Evolutionary conservation across 92 coral and sea anemone species (phyloP).

Genomic region (Porites lobata): DNA sequence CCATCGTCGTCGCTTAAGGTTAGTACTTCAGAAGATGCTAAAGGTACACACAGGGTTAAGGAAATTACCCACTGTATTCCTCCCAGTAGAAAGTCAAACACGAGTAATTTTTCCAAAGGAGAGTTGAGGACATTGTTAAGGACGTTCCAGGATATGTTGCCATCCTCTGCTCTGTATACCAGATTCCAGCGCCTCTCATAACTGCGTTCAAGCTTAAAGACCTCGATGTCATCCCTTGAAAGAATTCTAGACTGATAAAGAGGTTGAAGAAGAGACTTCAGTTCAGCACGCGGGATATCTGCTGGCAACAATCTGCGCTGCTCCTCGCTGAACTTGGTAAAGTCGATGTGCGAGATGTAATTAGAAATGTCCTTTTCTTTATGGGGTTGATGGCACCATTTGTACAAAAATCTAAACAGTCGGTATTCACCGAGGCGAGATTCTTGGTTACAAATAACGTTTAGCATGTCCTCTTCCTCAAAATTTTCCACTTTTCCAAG

Average conservation of each 20-base stretch:
- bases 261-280: constrained; percentile 61
- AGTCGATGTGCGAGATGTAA: constrained; percentile 68
- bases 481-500: constrained; percentile 41
- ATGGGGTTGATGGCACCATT: constrained; percentile 69
- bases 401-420: constrained; percentile 78
- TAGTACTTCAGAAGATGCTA: constrained; percentile 55
- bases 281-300: constrained; percentile 67
- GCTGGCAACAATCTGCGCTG: constrained; percentile 56
- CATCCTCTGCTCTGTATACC: constrained; percentile 67
- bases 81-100: constrained; percentile 76
- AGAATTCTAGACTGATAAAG: constrained; percentile 79
- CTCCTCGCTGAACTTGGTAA: constrained; percentile 65
- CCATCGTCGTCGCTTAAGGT: constrained; percentile 54
- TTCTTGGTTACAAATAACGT: constrained; percentile 57
- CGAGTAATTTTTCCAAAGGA: constrained; percentile 67
- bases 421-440: constrained; percentile 77
- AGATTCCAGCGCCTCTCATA: constrained; percentile 61
- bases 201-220: constrained; percentile 39
- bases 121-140: constrained; percentile 75
- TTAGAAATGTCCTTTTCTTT: constrained; percentile 48
- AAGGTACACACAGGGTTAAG: constrained; percentile 48
- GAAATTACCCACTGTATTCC: constrained; percentile 80
- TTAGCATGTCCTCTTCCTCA: constrained; percentile 65
- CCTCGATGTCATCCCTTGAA: constrained; percentile 56
- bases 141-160: constrained; percentile 74